Base-by-base conservation (phyloP, 2,888 invertebrate genomes). In the Ellobium chinense region DNA sequence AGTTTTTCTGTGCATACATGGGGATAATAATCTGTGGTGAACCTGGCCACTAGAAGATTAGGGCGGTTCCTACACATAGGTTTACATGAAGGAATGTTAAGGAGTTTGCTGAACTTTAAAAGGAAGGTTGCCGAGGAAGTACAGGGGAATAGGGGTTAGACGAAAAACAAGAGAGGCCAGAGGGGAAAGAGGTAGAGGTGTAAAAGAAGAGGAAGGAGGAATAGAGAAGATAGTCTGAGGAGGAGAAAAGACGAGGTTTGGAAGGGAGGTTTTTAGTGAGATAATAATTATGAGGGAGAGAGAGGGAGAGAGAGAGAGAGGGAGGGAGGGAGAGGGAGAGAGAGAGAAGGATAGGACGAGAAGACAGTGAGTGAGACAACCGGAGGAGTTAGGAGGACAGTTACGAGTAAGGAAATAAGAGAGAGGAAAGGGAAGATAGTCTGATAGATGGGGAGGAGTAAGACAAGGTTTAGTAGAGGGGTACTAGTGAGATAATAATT, bases 241-340 rank as follows among this genome's bases (percentile, higher is more conserved):
- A 58, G 68, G 69, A 77, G 58, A 77, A 31, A 46, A 9, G 54
- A 31, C 46, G 72, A 54, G n/a, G 29, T n/a, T 21, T 7, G 14
- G 34, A n/a, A 21, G 21, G 9, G 24, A 29, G 29, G 56, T 27
- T 18, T 27, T 37, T 46, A 29, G 34, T n/a, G 31, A 37, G 56
- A 27, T 21, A 7, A 63, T 12, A 39, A 37, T 21, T n/a, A 29
- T 27, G 24, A 34, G 39, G 27, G 36, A 34, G 39, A 56, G 58
- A 24, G 29, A 66, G 66, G 60, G 54, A 54, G 75, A 63, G 63
- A 75, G 66, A 46, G 76, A 76, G 76, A 66, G 63, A 66, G 39
- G 34, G 29, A 54, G 60, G 58, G 27, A 34, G 36, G 58, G 56
- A 58, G 54, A 72, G 54, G 34, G 54, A 36, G 58, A 72, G 72